These are phyloP conservation scores for Tachina lurida DNA, from an alignment of 2,888 invertebrate species.

Conservation along the genomic window DNA sequence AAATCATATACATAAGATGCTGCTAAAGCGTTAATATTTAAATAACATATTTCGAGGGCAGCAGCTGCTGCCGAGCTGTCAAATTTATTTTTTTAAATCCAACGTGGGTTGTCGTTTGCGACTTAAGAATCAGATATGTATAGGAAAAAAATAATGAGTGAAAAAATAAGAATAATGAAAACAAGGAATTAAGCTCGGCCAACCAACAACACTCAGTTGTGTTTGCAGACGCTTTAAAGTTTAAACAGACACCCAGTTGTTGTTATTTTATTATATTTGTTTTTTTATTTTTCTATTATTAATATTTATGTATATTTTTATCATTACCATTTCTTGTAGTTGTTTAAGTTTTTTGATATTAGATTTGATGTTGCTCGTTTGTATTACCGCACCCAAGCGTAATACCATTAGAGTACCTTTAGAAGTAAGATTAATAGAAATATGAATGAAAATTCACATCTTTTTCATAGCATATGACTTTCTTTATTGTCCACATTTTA, in stretches of 20 bases:
- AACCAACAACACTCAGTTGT: constrained; percentile 36
- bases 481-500: constrained; percentile 52
- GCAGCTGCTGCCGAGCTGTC: constrained; percentile 72
- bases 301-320: constrained; percentile 34
- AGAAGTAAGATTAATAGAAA: constrained; percentile 47
- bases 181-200: constrained; percentile 50
- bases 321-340: constrained; percentile 17
- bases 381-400: constrained; percentile 60
- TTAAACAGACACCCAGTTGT: constrained; percentile 32
- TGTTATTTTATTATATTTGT: background rate
- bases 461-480: constrained; percentile 48
- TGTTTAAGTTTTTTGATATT: constrained; percentile 22
- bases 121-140: constrained; percentile 61
- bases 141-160: constrained; percentile 48
- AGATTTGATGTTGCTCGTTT: background rate
- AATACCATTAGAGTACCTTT: constrained; percentile 47
- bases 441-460: constrained; percentile 51
- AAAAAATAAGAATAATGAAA: constrained; percentile 55
- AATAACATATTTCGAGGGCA: constrained; percentile 66
- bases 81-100: constrained; percentile 71
- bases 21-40: constrained; percentile 54
- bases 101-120: constrained; percentile 64
- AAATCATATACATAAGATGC: constrained; percentile 63
- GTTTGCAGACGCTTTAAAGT: background rate
- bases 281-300: constrained; percentile 15